Base-by-base conservation (phyloP, 2,888 invertebrate species). In the Rapana venosa region DNA sequence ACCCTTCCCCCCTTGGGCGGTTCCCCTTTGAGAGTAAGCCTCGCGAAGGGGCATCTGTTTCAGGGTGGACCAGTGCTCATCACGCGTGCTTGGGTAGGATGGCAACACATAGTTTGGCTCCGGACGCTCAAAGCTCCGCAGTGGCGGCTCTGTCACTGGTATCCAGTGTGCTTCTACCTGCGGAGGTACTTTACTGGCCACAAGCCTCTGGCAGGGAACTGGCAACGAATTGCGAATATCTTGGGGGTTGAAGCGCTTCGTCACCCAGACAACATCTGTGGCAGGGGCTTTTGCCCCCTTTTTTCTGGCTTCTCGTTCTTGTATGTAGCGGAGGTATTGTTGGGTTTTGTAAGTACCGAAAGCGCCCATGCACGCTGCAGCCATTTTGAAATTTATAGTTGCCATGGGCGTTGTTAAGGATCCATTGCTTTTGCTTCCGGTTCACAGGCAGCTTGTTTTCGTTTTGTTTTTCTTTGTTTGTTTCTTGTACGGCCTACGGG, bases 61-160 rank as follows among this genome's bases (percentile, higher is more conserved):
- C 26, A 96, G 92, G 2, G 95, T 95, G 0, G 95, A 95, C 93
- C 95, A 95, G 30, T 95, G 94, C 91, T 95, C 95, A 89, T 94
- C 93, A n/a, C 94, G 90, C 2, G 94, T 92, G 61, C 93, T 91
- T 17, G 93, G 94, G 86, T 93, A 93, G 11, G 94, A 94, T n/a
- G 91, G 88, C 87, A 92, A 93, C 85, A 93, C 90, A 17, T 86
- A 47, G 8, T 91, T 91, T 13, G 92, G 92, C 5, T 92, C 88
- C 17, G 91, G 90, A 17, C 94, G 91, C 36, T 92, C 92, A 91
- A 93, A 94, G 61, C 92, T 92, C 61, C 93, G 91, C 15, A 94
- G 92, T 13, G 93, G 93, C 30, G 93, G 93, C 22, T 95, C 94
- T 11, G 90, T 90, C 6, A 91, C 91, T 5, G 93, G 93, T 20